Conservation (phyloP, 2,113 vertebrate genomes). For the Mobula birostris region DNA sequence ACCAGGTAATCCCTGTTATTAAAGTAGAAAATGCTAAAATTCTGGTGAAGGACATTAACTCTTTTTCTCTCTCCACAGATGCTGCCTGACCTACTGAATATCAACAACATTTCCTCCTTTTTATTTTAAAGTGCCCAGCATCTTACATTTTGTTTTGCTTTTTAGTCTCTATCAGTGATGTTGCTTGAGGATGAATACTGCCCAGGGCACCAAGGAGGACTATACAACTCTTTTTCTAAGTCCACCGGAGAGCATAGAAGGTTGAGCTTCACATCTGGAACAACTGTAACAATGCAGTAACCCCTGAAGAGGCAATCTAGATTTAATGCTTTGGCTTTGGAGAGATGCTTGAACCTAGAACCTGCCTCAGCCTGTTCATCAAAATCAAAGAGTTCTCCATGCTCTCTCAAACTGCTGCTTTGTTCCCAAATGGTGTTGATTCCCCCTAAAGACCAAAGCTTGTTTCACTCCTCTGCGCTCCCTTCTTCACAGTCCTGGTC, state of each 20-base stretch:
- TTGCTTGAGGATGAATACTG: neutral
- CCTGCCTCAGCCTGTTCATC: neutral
- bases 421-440: neutral
- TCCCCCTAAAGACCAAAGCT: neutral
- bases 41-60: too few species aligned
- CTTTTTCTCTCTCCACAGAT: too few species aligned
- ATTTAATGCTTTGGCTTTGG: neutral
- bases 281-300: neutral
- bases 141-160: too few species aligned
- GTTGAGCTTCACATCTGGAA: neutral
- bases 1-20: neutral
- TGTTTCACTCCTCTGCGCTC: neutral
- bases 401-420: neutral
- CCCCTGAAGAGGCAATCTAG: neutral
- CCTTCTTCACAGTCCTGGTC: neutral
- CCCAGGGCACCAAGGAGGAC: neutral
- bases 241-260: neutral
- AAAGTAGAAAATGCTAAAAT: neutral
- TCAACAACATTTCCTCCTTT: too few species aligned
- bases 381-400: neutral
- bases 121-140: too few species aligned
- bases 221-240: neutral
- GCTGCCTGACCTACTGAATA: too few species aligned
- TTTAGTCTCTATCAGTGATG: too few species aligned
- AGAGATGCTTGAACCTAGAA: neutral